Base-by-base conservation (phyloP, 1,140 invertebrate genomes). In the Achatina immaculata region DNA sequence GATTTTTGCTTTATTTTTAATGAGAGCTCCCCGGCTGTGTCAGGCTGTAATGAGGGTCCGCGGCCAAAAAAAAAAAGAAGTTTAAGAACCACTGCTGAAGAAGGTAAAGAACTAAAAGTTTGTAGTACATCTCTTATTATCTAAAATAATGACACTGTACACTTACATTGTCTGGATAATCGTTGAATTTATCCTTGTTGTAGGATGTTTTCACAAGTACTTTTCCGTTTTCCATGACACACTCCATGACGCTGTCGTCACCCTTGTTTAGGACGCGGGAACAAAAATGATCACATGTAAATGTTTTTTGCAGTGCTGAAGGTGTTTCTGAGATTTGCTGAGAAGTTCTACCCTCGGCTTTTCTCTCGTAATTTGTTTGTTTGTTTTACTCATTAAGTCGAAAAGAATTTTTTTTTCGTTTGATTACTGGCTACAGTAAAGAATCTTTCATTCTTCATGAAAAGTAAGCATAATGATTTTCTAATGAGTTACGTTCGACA, bases 241-340 rank as follows among this genome's bases (percentile, higher is more conserved):
- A 78, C 38, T 78, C 75, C 55, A 78, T 66, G 24, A 78, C 75
- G 42, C 75, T 78, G 75, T 78, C 75, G 16, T 78, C 55, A 28
- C 75, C 75, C 75, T 78, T 40, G 36, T 24, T 14, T 11, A 16
- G 65, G 34, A 28, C 34, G 11, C 11, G 21, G 14, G 21, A 68
- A 68, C 34, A 68, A 31, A 11, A 16, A n/a, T 7, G 36, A 7
- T 14, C 34, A 36, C 7, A 36, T 36, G 11, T 7, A n/a, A 31
- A 66, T 7, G 34, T 66, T 14, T 66, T 7, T 9, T 14, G n/a
- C 62, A 36, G 62, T 36, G n/a, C 11, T 9, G n/a, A 66, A 24
- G n/a, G 7, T 11, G n/a, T 11, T 28, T 24, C n/a, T 66, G 62
- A 11, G 34, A 14, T 66, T 28, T 66, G 62, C n/a, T 36, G 11